Evolutionary conservation across 2,888 invertebrate genomes (phyloP).

Genomic region (Ormia ochracea): DNA sequence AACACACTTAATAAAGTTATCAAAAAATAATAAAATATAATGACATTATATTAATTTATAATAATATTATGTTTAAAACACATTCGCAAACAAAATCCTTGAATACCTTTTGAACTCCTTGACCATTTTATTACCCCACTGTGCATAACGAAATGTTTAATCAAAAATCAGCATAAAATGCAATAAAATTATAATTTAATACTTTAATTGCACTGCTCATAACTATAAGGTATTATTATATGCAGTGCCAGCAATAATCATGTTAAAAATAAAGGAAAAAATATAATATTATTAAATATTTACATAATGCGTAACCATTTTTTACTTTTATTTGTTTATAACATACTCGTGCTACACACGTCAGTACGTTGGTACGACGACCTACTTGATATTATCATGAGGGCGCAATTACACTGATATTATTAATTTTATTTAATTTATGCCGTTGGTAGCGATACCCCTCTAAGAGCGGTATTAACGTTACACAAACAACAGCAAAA

Average conservation of each 20-base stretch:
- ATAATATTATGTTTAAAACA: too few species aligned
- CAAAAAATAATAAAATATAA: too few species aligned
- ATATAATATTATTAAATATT: too few species aligned
- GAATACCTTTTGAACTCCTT: too few species aligned
- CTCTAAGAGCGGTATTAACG: background rate
- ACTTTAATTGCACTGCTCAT: background rate
- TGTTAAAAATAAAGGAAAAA: background rate
- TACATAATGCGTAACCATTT: too few species aligned
- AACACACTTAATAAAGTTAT: too few species aligned
- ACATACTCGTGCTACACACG: too few species aligned
- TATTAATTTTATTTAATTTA: conserved; percentile 45
- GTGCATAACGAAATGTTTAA: background rate
- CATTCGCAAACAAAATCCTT: too few species aligned
- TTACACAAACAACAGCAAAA: conserved; percentile 4
- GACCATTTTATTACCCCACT: too few species aligned
- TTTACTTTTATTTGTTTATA: too few species aligned
- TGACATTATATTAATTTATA: too few species aligned
- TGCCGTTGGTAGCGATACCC: conserved; percentile 17
- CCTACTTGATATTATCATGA: background rate
- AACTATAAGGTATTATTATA: background rate
- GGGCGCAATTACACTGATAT: conserved; percentile 11
- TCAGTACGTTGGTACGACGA: conserved; percentile 12
- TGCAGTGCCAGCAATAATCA: background rate
- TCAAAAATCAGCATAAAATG: background rate
- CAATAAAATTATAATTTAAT: background rate